These are phyloP conservation scores for Monomorium pharaonis DNA, from an alignment of 1,140 invertebrate genomes.

Conservation along the genomic window DNA sequence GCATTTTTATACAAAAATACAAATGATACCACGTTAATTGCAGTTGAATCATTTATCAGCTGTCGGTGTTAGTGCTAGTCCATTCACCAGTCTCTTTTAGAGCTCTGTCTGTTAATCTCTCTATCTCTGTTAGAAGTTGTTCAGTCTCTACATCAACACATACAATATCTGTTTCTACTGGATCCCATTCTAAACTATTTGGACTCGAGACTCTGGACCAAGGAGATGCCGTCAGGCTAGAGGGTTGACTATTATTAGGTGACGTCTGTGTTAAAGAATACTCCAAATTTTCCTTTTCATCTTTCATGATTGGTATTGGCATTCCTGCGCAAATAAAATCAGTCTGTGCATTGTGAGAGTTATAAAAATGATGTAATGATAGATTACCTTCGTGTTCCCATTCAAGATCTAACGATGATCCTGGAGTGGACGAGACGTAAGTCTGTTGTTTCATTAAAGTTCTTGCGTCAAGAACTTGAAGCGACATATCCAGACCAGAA, in stretches of 20 bases:
- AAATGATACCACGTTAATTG: constrained; percentile 69
- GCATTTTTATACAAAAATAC: constrained; percentile 77
- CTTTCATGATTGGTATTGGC: constrained; percentile 64
- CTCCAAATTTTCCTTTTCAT: constrained; percentile 66
- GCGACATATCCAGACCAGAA: constrained; percentile 81
- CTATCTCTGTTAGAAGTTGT: constrained; percentile 85
- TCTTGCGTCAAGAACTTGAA: constrained; percentile 85
- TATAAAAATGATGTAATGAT: background rate
- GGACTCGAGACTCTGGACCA: constrained; percentile 86
- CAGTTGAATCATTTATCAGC: constrained; percentile 75
- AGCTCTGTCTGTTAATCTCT: constrained; percentile 85
- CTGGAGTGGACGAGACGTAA: constrained; percentile 84
- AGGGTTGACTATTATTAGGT: constrained; percentile 76
- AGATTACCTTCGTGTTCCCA: constrained; percentile 87
- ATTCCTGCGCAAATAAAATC: constrained; percentile 64
- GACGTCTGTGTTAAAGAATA: constrained; percentile 72
- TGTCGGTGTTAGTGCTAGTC: constrained; percentile 72
- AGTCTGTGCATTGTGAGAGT: background rate
- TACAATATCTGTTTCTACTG: constrained; percentile 83
- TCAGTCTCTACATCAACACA: constrained; percentile 85
- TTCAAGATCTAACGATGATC: constrained; percentile 87
- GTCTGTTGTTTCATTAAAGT: constrained; percentile 81
- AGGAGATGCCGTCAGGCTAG: constrained; percentile 81
- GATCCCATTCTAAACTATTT: constrained; percentile 87
- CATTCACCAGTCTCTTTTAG: constrained; percentile 85